phyloP scores from a whole-genome alignment of 2,797 vertebrate species.

The Arnoldichthys spilopterus region DNA sequence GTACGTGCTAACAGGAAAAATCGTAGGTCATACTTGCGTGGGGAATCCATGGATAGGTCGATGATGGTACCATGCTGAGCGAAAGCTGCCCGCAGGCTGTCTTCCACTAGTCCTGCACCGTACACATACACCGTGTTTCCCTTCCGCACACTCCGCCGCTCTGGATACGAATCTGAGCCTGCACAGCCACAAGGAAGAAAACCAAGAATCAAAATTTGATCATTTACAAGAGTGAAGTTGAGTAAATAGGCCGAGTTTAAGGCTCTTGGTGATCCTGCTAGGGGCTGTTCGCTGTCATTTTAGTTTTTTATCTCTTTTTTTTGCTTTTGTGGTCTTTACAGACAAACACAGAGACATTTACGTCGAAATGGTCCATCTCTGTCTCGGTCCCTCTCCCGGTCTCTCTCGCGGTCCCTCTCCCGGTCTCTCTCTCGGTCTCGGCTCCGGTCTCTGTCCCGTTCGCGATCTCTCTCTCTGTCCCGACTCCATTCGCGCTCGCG shows the following conservation, averaged over 20 bases:
- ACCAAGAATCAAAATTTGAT: not conserved
- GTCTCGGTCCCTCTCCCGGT: conserved; percentile 65
- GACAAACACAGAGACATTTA: conserved; percentile 70
- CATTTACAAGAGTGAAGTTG: too few relatives aligned
- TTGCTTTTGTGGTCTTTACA: too few relatives aligned
- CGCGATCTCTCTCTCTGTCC: conserved; percentile 72
- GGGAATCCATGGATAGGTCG: conserved; percentile 90
- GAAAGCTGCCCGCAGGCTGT: conserved; percentile 84
- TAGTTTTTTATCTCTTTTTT: too few relatives aligned
- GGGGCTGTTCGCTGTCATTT: too few relatives aligned
- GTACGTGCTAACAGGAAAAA: not conserved
- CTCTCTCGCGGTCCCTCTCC: conserved; percentile 59
- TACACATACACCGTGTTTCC: conserved; percentile 93
- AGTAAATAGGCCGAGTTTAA: too few relatives aligned
- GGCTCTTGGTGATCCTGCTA: too few relatives aligned
- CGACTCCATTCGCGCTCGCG: conserved; percentile 61
- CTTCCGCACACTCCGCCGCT: conserved; percentile 85
- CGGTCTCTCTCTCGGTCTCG: conserved; percentile 67
- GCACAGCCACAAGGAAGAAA: not conserved
- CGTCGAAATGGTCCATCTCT: conserved; percentile 75
- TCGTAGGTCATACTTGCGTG: conserved; percentile 80
- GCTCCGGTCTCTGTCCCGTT: conserved; percentile 61
- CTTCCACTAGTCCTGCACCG: conserved; percentile 85
- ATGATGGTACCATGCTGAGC: conserved; percentile 89
- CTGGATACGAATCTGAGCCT: conserved; percentile 91